These are phyloP conservation scores for Dermolepida albohirtum DNA, from an alignment of 2,888 invertebrate species.

Conservation along the genomic window DNA sequence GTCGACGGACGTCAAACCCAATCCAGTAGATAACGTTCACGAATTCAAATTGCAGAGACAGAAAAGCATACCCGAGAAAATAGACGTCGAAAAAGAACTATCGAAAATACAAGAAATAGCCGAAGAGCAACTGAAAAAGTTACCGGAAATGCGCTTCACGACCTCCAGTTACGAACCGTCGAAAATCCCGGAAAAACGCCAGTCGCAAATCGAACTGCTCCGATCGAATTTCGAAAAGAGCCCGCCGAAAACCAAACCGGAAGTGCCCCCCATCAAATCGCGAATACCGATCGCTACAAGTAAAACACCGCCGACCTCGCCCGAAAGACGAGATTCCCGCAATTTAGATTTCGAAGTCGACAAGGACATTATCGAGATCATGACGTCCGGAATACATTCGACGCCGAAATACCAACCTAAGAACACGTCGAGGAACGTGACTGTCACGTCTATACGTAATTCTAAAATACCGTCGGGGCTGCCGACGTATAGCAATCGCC, in stretches of 20 bases:
- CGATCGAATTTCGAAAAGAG: slow-evolving; percentile 66
- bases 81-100: slow-evolving; percentile 59
- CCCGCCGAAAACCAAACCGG: slow-evolving; percentile 66
- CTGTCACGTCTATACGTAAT: slow-evolving; percentile 74
- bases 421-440: slow-evolving; percentile 67
- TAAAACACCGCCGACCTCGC: slow-evolving; percentile 63
- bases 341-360: slow-evolving; percentile 60
- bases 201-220: slow-evolving; percentile 69
- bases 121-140: slow-evolving; percentile 63
- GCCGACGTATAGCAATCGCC: slow-evolving; percentile 60
- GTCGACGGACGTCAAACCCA: neutral
- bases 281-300: slow-evolving; percentile 62
- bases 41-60: slow-evolving; percentile 27
- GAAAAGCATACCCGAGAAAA: slow-evolving; percentile 48
- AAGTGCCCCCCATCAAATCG: slow-evolving; percentile 57
- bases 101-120: slow-evolving; percentile 63
- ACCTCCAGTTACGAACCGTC: slow-evolving; percentile 74
- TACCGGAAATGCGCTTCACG: slow-evolving; percentile 72
- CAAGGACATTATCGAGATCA: slow-evolving; percentile 61
- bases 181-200: slow-evolving; percentile 70
- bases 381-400: slow-evolving; percentile 60
- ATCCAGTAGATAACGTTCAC: slow-evolving; percentile 1
- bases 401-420: slow-evolving; percentile 59
- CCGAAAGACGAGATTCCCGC: slow-evolving; percentile 60
- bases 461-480: slow-evolving; percentile 67